These are phyloP conservation scores for Odontomachus brunneus DNA, from an alignment of 1,140 invertebrate species.

Conservation along the genomic window DNA sequence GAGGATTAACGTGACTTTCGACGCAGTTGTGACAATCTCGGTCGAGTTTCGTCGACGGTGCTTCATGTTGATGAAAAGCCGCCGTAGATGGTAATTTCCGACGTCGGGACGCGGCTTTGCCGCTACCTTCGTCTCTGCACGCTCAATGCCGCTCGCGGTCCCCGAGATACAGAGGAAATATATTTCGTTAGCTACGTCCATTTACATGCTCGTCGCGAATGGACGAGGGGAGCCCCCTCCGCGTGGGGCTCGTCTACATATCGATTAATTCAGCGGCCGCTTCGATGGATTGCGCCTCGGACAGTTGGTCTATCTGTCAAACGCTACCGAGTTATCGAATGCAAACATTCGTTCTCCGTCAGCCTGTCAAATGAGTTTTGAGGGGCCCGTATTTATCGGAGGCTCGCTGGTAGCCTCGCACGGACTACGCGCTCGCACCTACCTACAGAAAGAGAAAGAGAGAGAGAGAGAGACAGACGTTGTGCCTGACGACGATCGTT, in stretches of 20 bases:
- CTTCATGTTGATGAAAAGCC: no score
- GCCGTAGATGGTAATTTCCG: no score
- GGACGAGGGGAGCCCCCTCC: slow-evolving; percentile 20
- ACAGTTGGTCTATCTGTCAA: slow-evolving; percentile 46
- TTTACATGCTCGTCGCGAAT: slow-evolving; percentile 27
- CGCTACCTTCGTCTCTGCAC: neutral
- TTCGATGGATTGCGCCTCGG: slow-evolving; percentile 39
- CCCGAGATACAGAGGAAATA: slow-evolving; percentile 7
- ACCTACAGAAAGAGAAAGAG: no score
- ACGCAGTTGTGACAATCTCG: no score
- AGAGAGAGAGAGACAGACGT: slow-evolving; percentile 9
- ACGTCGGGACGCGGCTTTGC: neutral
- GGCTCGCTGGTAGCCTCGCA: slow-evolving; percentile 23
- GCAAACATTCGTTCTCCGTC: slow-evolving; percentile 44
- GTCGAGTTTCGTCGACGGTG: no score
- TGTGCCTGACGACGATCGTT: slow-evolving; percentile 10
- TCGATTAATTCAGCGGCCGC: slow-evolving; percentile 46
- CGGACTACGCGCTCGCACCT: slow-evolving; percentile 15
- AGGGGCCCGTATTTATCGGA: slow-evolving; percentile 43
- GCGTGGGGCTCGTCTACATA: slow-evolving; percentile 36
- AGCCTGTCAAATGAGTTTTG: slow-evolving; percentile 50
- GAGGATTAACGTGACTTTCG: no score
- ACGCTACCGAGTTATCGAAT: slow-evolving; percentile 49
- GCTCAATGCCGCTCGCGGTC: neutral
- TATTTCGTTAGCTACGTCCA: slow-evolving; percentile 43